A percentile compares a stretch with the other conserved stretches of the same genome.
These are phyloP conservation scores for Glyphotaelius pellucidus DNA, from an alignment of 2,888 invertebrate species.

Conservation along the genomic window DNA sequence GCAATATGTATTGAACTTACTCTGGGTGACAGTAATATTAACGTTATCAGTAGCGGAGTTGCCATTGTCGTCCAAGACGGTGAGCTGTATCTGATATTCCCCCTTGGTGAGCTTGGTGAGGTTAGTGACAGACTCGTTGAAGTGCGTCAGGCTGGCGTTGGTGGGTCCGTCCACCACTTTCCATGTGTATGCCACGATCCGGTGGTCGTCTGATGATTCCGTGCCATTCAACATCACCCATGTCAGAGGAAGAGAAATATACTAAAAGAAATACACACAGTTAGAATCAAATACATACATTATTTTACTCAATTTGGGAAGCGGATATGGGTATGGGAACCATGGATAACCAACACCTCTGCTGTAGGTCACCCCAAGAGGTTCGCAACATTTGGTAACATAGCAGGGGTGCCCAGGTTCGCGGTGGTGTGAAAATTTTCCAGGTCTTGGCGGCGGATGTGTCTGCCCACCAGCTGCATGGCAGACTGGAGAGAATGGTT, in stretches of 20 bases:
- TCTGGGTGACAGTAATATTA: constrained; percentile 89
- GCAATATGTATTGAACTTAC: constrained; percentile 76
- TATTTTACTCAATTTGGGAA: too few species aligned
- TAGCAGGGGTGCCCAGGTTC: too few species aligned
- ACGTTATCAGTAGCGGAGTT: constrained; percentile 86
- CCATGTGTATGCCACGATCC: constrained; percentile 91
- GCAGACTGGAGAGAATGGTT: too few species aligned
- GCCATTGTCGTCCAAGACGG: constrained; percentile 90
- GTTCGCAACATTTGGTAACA: too few species aligned
- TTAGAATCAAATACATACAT: constrained; percentile 8
- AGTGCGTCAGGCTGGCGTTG: constrained; percentile 76
- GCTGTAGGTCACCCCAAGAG: too few species aligned
- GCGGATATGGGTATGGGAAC: too few species aligned
- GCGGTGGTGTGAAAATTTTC: too few species aligned
- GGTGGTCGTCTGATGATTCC: constrained; percentile 88
- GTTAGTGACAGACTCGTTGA: constrained; percentile 84
- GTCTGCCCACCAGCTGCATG: too few species aligned
- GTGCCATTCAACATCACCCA: constrained; percentile 89
- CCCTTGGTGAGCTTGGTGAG: constrained; percentile 90
- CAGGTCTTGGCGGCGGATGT: too few species aligned
- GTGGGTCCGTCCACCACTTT: constrained; percentile 85
- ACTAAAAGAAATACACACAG: constrained; percentile 73
- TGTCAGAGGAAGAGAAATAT: constrained; percentile 90
- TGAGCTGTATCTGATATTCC: constrained; percentile 87
- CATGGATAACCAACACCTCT: too few species aligned